Evolutionary conservation across 2,797 vertebrate species (phyloP), one percentile per base, ranked within the genome.

Genomic region (Eospalax fontanierii): DNA sequence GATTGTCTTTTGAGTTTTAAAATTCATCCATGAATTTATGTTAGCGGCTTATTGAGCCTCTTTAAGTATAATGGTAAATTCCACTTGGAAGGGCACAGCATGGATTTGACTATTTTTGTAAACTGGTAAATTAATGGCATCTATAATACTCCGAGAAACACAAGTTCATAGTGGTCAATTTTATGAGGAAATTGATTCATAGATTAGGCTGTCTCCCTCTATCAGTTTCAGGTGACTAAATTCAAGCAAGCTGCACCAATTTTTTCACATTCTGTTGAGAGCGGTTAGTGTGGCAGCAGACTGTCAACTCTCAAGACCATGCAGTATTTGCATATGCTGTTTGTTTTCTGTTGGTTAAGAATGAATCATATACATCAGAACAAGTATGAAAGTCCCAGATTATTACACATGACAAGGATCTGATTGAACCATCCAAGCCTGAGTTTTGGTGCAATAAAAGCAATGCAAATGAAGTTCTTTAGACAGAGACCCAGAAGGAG

Each of bases 321-420:
- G 26, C 6, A 87, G 38, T 95, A 38, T 92, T 81, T 95, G 38
- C 57, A 57, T 16, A 96, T 94, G 38, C 16, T 87, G 40, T 50
- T 95, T 50, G 86, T 61, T 86, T 8, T 66, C 85, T 50, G 81
- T 22, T 90, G 86, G 79, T 97, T 78, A 96, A 93, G 94, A 94
- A 61, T 70, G 35, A 95, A 76, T 86, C 70, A 71, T n/a, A 71
- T 28, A 66, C 43, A 79, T 30, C 38, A 70, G 76, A 73, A 68
- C 2, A 89, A 83, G 38, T 22, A 46, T 1, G 38, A 92, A 54
- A 91, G 57, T 71, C 92, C 22, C 78, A 81, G 73, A 30, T 83
- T 87, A 94, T 54, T 76, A 80, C 80, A 73, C 10, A 87, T 5
- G 46, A 57, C 57, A 95, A 76, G 38, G 73, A 74, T 87, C 93